Evolutionary conservation across 2,797 vertebrate species (phyloP).

Genomic region (Clarias pachynema): DNA sequence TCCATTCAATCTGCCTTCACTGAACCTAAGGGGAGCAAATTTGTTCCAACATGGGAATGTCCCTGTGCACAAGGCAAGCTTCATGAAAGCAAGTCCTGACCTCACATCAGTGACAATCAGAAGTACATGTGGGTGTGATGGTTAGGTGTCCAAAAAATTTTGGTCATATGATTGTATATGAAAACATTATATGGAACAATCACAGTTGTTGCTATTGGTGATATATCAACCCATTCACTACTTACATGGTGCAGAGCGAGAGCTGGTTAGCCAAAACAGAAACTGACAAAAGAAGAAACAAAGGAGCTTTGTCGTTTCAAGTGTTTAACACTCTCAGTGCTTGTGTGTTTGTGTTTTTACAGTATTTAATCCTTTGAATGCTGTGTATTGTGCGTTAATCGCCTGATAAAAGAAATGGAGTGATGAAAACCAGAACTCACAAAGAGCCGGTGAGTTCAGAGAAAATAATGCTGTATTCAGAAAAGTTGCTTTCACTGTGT

Average conservation of each 20-base stretch:
- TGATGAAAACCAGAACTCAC: conserved; percentile 84
- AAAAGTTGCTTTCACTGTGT: neutral
- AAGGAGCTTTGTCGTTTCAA: neutral
- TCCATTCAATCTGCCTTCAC: neutral
- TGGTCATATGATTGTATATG: neutral
- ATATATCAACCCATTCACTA: neutral
- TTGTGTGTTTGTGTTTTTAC: conserved; percentile 11
- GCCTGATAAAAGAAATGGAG: conserved; percentile 74
- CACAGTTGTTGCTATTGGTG: neutral
- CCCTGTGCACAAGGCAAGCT: neutral
- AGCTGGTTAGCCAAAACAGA: neutral
- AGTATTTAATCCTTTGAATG: conserved; percentile 13
- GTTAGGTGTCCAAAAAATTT: neutral
- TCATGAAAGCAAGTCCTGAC: neutral
- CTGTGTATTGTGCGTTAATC: conserved; percentile 47
- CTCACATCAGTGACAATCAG: neutral
- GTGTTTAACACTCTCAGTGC: neutral
- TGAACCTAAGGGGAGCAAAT: neutral
- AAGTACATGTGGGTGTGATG: neutral
- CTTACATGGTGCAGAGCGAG: neutral
- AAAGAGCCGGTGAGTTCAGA: conserved; percentile 79
- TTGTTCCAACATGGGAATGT: neutral
- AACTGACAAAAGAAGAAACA: neutral
- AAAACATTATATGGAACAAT: neutral
- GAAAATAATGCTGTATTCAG: conserved; percentile 6